Base-by-base conservation (phyloP, 2,113 vertebrate genomes). In the Brienomyrus longianalis region DNA sequence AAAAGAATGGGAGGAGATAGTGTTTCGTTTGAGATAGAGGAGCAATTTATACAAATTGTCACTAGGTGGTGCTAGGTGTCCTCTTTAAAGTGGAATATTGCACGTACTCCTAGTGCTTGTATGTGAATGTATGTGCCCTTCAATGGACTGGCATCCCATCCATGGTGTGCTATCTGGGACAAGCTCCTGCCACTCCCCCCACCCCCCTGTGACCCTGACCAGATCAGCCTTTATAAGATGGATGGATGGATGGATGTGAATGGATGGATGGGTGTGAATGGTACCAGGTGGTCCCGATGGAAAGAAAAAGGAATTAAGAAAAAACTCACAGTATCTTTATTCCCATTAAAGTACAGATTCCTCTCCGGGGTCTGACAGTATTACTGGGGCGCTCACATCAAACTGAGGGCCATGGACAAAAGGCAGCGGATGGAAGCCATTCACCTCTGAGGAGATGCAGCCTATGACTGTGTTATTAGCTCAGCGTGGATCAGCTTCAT, bases 41-140 rank as follows among this genome's bases (percentile, higher is more conserved):
- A 52, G 52, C 85, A 91, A 7, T 9, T 11, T 7, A 0, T 4
- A 10, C 3, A 3, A 31, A 5, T 86, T 13, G 17, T 87, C 94
- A 93, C 39, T 31, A 94, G 94, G 92, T 91, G 94, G 94, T 90
- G 92, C 92, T 90, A 92, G 94, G 92, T 91, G 39, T 70, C 92
- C 90, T 45, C 62, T 39, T 86, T 45, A 15, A 84, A 35, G 10
- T 31, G 50, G 13, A 45, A 59, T 7, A 62, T 9, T 35, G 23
- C 11, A 35, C 15, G 48, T 31, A 17, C 21, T 51, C 10, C 31
- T 74, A 50, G 31, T 83, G 19, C 48, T 80, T 43, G 70, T 77
- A 35, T 80, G 35, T 43, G 35, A 39, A 43, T 19, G 35, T 7
- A 19, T 39, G 10, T 39, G 13, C 2, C 31, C n/a, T 11, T n/a